A percentile compares a stretch with the other conserved stretches of the same genome.
phyloP scores from a whole-genome alignment of 2,113 vertebrate species.

The Gasterosteus nipponicus region DNA sequence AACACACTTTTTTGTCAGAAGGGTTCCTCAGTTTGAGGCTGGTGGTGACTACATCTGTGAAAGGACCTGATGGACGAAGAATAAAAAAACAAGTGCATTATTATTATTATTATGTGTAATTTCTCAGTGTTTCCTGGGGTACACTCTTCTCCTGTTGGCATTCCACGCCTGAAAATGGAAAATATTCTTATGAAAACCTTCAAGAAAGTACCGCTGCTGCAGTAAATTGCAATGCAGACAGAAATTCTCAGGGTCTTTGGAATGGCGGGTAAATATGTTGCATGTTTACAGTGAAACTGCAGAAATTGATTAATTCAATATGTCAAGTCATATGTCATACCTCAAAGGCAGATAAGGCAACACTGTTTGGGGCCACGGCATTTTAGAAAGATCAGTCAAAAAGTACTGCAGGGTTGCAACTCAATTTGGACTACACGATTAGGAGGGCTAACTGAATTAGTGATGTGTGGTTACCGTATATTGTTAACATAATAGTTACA shows the following conservation, averaged over 20 bases:
- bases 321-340: constrained; percentile 1
- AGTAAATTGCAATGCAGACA: background rate
- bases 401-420: constrained; percentile 24
- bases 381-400: constrained; percentile 38
- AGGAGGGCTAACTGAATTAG: constrained; percentile 39
- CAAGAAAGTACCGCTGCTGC: background rate
- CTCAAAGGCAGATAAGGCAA: background rate
- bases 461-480: background rate
- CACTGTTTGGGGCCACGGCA: background rate
- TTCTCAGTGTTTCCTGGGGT: background rate
- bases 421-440: constrained; percentile 33
- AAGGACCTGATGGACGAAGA: constrained; percentile 85
- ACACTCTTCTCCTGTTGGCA: background rate
- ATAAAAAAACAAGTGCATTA: background rate
- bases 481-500: background rate
- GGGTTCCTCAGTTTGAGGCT: constrained; percentile 97
- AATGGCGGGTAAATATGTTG: background rate
- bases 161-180: background rate
- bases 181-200: background rate
- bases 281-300: constrained; percentile 1
- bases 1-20: constrained; percentile 95
- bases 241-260: background rate
- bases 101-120: background rate
- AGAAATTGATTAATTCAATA: background rate
- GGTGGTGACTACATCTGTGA: constrained; percentile 98